These are phyloP conservation scores for Dipodomys spectabilis DNA, from an alignment of 2,113 vertebrate species.

Conservation along the genomic window DNA sequence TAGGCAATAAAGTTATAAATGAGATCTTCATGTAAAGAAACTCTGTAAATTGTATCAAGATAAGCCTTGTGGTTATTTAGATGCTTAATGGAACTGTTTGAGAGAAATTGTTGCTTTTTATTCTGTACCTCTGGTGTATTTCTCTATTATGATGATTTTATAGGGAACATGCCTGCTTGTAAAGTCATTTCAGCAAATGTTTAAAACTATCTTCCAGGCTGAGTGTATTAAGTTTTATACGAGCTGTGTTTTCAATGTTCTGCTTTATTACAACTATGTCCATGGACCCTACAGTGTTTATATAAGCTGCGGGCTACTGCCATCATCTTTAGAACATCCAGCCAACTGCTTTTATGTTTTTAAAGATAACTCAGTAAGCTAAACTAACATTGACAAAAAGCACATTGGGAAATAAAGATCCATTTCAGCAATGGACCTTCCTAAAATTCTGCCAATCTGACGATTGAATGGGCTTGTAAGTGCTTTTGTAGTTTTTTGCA, in stretches of 20 bases:
- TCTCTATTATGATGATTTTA: conserved; percentile 72
- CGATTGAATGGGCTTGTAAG: conserved; percentile 57
- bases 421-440: conserved; percentile 74
- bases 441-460: conserved; percentile 63
- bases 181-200: conserved; percentile 80
- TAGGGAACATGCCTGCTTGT: conserved; percentile 72
- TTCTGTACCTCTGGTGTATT: conserved; percentile 64
- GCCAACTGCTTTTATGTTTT: conserved; percentile 77
- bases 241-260: conserved; percentile 77
- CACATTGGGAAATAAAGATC: conserved; percentile 70
- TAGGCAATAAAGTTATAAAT: background rate
- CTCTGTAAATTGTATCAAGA: conserved; percentile 10
- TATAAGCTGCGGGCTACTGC: conserved; percentile 72
- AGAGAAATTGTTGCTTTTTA: conserved; percentile 63
- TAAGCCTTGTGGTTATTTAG: conserved; percentile 65
- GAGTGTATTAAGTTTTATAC: conserved; percentile 79
- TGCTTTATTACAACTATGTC: conserved; percentile 75
- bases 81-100: conserved; percentile 55
- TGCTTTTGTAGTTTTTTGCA: conserved; percentile 70
- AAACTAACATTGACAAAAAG: conserved; percentile 69
- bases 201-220: conserved; percentile 74
- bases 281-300: conserved; percentile 73
- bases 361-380: conserved; percentile 71
- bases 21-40: conserved; percentile 37
- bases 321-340: conserved; percentile 70